Evolutionary conservation across 2,113 vertebrate species (phyloP), one percentile per base, ranked within the genome.

Genomic region (Fregetta grallaria): DNA sequence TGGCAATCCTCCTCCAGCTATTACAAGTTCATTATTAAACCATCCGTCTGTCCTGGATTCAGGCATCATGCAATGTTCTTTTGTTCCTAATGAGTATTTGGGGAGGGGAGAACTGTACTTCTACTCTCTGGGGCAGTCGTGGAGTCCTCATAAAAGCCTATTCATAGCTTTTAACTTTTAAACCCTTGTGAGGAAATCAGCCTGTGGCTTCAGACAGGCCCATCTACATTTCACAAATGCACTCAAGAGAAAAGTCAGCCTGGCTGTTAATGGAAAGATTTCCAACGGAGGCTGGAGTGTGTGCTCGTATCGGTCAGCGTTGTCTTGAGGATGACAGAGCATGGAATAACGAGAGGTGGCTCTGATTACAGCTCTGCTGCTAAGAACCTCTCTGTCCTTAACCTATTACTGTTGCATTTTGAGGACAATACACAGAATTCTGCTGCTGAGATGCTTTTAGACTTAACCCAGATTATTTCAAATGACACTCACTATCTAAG

Each of bases 151-250:
- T 38, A 75, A 86, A 80, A 85, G 40, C n/a, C 38, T 32, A 0
- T 50, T 58, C 23, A 23, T 16, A 21, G 73, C 73, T 62, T 76
- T 29, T 27, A 13, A 17, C 25, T 34, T 30, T 1, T 11, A 72
- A 87, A 50, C 23, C 75, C 78, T 30, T 3, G 36, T 16, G 74
- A 92, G 73, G 80, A 71, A 86, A 88, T 29, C 78, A 82, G 83
- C 88, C 63, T 11, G 66, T 45, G 71, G 47, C 70, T 78, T 55
- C 85, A 18, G 53, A 34, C 66, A 62, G 93, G 77, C 84, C 76
- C 86, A n/a, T 21, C 91, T 13, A 65, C 97, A 96, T 94, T 95
- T 97, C 96, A 92, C 49, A 74, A 15, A 21, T 0, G 11, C 21
- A 1, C 63, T 36, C 15, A 5, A 58, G 86, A 84, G 92, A 36